A percentile compares a stretch with the other conserved stretches of the same genome.
These are phyloP conservation scores for Pterocles burchelli DNA, from an alignment of 2,113 vertebrate genomes.

Conservation along the genomic window DNA sequence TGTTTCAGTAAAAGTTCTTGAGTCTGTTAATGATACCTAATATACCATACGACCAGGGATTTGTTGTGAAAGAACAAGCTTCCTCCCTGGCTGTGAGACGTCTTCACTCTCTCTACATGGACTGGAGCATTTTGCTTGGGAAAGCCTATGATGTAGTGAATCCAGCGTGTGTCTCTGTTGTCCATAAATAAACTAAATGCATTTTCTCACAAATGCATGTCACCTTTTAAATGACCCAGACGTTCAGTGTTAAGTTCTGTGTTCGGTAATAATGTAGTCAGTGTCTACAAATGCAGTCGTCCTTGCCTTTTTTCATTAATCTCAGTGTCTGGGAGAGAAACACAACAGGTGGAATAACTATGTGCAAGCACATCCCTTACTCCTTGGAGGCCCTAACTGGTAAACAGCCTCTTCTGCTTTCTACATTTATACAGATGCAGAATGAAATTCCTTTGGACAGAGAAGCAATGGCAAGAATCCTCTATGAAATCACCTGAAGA, in stretches of 20 bases:
- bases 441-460: not conserved
- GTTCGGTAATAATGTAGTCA: constrained; percentile 13
- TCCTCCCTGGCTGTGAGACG: not conserved
- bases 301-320: constrained; percentile 2
- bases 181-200: constrained; percentile 33
- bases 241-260: not conserved
- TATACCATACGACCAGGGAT: not conserved
- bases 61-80: not conserved
- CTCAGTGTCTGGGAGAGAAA: not conserved
- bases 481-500: not conserved
- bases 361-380: not conserved
- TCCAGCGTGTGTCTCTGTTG: not conserved
- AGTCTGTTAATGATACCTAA: not conserved
- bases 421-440: not conserved
- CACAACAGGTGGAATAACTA: not conserved
- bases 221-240: constrained; percentile 41
- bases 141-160: not conserved
- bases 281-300: constrained; percentile 33
- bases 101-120: not conserved
- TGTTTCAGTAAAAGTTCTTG: not conserved
- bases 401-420: not conserved
- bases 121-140: not conserved
- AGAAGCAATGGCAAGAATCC: not conserved
- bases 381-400: not conserved
- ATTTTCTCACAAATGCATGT: not conserved